Conservation (phyloP, 2,888 invertebrate genomes). For the Crocallis elinguaria region DNA sequence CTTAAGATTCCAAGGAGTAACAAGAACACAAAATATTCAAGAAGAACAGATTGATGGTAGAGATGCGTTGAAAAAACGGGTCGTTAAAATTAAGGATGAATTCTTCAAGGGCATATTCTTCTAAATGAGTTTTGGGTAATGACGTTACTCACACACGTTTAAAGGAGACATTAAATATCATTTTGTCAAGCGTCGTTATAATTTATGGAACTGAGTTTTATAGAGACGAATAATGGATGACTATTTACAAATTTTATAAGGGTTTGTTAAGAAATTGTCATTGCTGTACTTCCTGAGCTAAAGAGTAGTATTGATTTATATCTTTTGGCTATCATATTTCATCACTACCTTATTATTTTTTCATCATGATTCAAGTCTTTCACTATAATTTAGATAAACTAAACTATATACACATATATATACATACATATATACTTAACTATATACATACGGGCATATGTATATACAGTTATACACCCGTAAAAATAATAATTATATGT, state of each 20-base stretch:
- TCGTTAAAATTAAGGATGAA: conserved; percentile 74
- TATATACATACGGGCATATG: too few relatives aligned
- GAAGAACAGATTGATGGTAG: conserved; percentile 75
- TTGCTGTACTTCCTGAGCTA: conserved; percentile 64
- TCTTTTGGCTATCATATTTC: conserved; percentile 17
- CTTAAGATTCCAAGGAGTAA: conserved; percentile 45
- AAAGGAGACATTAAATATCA: conserved; percentile 74
- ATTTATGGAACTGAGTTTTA: conserved; percentile 68
- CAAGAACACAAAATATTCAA: conserved; percentile 64
- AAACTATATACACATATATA: too few relatives aligned
- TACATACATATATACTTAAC: too few relatives aligned
- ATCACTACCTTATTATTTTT: too few relatives aligned
- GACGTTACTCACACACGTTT: conserved; percentile 69
- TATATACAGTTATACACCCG: too few relatives aligned
- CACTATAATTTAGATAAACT: too few relatives aligned
- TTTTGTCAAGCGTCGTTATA: conserved; percentile 75
- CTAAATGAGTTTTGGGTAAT: conserved; percentile 75
- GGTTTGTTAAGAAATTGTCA: conserved; percentile 54
- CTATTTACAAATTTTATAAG: conserved; percentile 69
- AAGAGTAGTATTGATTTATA: conserved; percentile 23
- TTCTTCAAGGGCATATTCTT: conserved; percentile 60
- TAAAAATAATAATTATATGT: too few relatives aligned
- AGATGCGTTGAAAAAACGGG: conserved; percentile 72
- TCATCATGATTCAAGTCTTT: too few relatives aligned
- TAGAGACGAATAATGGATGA: conserved; percentile 61